Conservation (phyloP, 2,888 invertebrate species). For the Diabrotica balteata region DNA sequence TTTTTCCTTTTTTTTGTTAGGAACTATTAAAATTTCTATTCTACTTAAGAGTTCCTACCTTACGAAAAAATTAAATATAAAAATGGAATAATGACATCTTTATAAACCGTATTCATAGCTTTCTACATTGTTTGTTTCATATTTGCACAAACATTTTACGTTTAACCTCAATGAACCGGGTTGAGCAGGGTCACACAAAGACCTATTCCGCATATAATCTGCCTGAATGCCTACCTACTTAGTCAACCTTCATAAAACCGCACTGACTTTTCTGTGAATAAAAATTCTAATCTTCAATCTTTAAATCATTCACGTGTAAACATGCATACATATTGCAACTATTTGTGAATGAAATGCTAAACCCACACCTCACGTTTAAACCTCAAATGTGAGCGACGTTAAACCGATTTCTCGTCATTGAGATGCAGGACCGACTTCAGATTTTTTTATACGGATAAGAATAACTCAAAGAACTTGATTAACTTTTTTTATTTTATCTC, state of each 20-base stretch:
- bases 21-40: too few species aligned
- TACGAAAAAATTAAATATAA: too few species aligned
- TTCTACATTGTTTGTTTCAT: too few species aligned
- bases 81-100: too few species aligned
- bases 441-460: too few species aligned
- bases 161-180: constrained; percentile 3
- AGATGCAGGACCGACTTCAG: constrained; percentile 3
- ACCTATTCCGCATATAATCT: not conserved
- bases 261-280: constrained; percentile 15
- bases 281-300: constrained; percentile 17
- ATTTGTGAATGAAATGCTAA: constrained; percentile 24
- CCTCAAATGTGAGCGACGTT: constrained; percentile 14
- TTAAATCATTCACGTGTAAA: constrained; percentile 19
- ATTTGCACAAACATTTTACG: too few species aligned
- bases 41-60: too few species aligned
- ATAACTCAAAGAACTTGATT: too few species aligned
- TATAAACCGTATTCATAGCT: too few species aligned
- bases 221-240: constrained; percentile 12
- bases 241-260: constrained; percentile 12
- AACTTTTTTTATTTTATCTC: too few species aligned
- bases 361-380: constrained; percentile 12
- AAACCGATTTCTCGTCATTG: constrained; percentile 14
- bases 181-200: constrained; percentile 3
- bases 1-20: too few species aligned
- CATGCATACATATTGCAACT: constrained; percentile 20